Percentiles rank a stretch among this genome's conserved stretches.
These are phyloP conservation scores for Chrysina gloriosa DNA, from an alignment of 2,888 invertebrate genomes.

Conservation along the genomic window DNA sequence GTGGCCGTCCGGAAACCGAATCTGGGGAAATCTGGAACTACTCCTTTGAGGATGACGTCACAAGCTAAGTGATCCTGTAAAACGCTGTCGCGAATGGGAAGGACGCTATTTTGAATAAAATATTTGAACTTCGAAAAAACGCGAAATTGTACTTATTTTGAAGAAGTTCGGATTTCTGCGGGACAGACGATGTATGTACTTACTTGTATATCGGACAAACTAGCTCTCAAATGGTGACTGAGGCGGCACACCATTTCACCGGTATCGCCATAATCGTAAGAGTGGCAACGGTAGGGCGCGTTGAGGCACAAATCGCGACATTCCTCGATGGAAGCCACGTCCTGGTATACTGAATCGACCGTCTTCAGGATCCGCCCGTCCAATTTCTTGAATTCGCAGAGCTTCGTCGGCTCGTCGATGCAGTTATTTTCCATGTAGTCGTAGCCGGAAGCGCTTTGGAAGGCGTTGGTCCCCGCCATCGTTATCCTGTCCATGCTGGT, in stretches of 20 bases:
- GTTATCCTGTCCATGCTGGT: conserved; percentile 94
- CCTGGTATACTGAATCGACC: conserved; percentile 93
- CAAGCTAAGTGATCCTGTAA: too few species aligned
- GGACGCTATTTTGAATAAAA: too few species aligned
- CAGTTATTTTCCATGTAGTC: conserved; percentile 95
- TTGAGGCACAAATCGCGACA: conserved; percentile 90
- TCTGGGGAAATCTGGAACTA: too few species aligned
- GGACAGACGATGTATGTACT: conserved; percentile 49
- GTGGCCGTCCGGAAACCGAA: too few species aligned
- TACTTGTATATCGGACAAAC: conserved; percentile 88
- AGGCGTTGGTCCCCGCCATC: conserved; percentile 82
- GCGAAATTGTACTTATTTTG: too few species aligned
- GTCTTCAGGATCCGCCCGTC: conserved; percentile 90
- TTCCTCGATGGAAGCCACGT: conserved; percentile 87
- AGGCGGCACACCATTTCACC: conserved; percentile 93
- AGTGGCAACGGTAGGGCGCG: conserved; percentile 91
- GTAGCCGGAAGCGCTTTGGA: conserved; percentile 68
- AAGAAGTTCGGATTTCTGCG: too few species aligned
- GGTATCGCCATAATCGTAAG: conserved; percentile 93
- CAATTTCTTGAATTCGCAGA: conserved; percentile 93
- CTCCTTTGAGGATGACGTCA: too few species aligned
- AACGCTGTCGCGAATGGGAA: too few species aligned
- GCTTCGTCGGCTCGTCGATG: conserved; percentile 92
- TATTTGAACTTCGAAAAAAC: too few species aligned
- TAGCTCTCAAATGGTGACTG: conserved; percentile 90